These are phyloP conservation scores for Zaprionus lachaisei DNA, from an alignment of 1,140 invertebrate species.

Conservation along the genomic window DNA sequence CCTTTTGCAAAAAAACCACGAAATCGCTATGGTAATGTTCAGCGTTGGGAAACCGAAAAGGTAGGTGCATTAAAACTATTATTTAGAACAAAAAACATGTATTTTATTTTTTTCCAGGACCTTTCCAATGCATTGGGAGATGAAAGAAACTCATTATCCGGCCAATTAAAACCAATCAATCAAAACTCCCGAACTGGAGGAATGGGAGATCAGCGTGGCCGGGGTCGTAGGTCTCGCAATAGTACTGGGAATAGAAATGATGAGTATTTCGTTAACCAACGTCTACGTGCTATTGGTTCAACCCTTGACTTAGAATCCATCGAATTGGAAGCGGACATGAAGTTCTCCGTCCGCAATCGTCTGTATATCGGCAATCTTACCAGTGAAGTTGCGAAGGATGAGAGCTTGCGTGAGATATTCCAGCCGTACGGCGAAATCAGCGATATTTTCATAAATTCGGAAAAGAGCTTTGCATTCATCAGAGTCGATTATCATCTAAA, in stretches of 20 bases:
- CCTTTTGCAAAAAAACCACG: not conserved
- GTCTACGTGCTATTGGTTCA: conserved; percentile 91
- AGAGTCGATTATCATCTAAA: conserved; percentile 97
- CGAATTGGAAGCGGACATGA: conserved; percentile 97
- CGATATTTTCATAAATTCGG: conserved; percentile 96
- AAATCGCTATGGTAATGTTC: not conserved
- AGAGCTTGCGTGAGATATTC: conserved; percentile 94
- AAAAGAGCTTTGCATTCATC: conserved; percentile 98
- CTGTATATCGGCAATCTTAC: conserved; percentile 99
- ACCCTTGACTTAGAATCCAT: conserved; percentile 95
- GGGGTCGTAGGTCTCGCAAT: not conserved
- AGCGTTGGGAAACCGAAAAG: not conserved
- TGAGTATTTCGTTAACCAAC: conserved; percentile 89
- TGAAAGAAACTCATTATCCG: not conserved
- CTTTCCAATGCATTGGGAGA: not conserved
- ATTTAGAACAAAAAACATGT: not conserved
- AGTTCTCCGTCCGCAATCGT: conserved; percentile 96
- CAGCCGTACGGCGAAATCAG: conserved; percentile 93
- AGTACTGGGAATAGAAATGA: conserved; percentile 46
- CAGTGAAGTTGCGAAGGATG: conserved; percentile 98
- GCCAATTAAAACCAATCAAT: not conserved
- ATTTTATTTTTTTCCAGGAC: not conserved
- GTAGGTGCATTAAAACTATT: not conserved
- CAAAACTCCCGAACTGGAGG: conserved; percentile 4
- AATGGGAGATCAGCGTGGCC: not conserved